Base-by-base conservation (phyloP, 2,113 vertebrate species). In the Dendropsophus ebraccatus region DNA sequence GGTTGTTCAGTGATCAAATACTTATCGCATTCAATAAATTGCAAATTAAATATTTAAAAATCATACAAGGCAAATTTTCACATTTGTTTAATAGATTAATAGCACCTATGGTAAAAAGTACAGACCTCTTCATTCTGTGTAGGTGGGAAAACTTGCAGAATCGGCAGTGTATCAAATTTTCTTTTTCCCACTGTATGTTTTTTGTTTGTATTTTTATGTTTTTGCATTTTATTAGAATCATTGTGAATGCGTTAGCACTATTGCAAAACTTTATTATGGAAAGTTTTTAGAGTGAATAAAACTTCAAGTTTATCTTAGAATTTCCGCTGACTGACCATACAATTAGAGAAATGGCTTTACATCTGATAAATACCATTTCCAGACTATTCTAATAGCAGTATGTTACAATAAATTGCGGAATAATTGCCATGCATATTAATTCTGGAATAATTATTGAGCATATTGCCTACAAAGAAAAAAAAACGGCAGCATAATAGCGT, bases 361-460 rank as follows among this genome's bases (percentile, higher is more conserved):
- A 77, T 77, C 74, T 54, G 50, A 77, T 54, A 77, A 77, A 77
- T 77, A n/a, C 16, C 45, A 32, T 54, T 77, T 77, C 16, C 14
- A 77, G 49, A 54, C 50, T 77, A 70, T 70, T 70, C 32, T 70
- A 41, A 41, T 41, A 70, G 32, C 35, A 70, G 23, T 70, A 58
- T 35, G 49, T 73, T 58, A 74, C 50, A 74, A 84, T 84, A 37
- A 45, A 75, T 65, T 74, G 25, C 54, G 32, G 82, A 49, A 75
- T 84, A 84, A 84, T 76, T 74, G 35, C 72, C 28, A 54, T 76
- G 52, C 54, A 62, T 84, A 76, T 65, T 84, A 75, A 75, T 84
- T 84, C 37, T 25, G 41, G 54, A 76, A 75, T 75, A 76, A 84
- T 75, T 84, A 37, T 30, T 23, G 45, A 84, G 72, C 82, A 45